These are phyloP conservation scores for Nomada flava DNA, from an alignment of 2,888 invertebrate species.

Conservation along the genomic window DNA sequence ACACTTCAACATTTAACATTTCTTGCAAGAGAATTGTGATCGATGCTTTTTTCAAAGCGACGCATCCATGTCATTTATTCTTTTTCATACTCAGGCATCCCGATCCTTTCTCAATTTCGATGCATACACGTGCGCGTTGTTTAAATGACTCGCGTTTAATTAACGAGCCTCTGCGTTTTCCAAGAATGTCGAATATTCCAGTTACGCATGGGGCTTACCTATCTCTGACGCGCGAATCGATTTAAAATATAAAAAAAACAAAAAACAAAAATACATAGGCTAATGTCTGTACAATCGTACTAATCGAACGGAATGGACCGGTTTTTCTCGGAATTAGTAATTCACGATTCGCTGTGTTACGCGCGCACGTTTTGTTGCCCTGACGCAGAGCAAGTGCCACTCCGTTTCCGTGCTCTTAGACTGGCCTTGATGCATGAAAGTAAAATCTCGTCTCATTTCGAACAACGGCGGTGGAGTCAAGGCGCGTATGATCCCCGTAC, in stretches of 20 bases:
- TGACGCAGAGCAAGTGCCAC: slow-evolving; percentile 74
- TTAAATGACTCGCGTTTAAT: background rate
- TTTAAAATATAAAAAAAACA: no score
- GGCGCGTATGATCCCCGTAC: slow-evolving; percentile 32
- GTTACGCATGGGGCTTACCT: background rate
- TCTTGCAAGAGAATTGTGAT: background rate
- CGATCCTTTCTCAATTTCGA: background rate
- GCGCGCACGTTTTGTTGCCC: slow-evolving; percentile 24
- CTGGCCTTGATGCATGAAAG: slow-evolving; percentile 82
- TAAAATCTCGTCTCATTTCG: slow-evolving; percentile 74
- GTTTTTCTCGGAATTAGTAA: slow-evolving; percentile 2
- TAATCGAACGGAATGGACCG: background rate
- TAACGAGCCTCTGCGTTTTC: background rate
- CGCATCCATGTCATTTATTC: background rate
- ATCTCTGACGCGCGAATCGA: background rate
- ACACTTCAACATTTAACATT: slow-evolving; percentile 18
- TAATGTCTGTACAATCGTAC: background rate
- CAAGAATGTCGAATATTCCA: background rate
- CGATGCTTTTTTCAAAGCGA: background rate
- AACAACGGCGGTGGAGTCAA: slow-evolving; percentile 46
- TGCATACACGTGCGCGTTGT: background rate
- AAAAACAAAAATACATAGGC: background rate
- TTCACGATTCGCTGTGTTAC: slow-evolving; percentile 28
- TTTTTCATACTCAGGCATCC: background rate
- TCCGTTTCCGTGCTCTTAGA: slow-evolving; percentile 71